Conservation (phyloP, 2,797 vertebrate species). For the Sebastiscus albofasciatus region DNA sequence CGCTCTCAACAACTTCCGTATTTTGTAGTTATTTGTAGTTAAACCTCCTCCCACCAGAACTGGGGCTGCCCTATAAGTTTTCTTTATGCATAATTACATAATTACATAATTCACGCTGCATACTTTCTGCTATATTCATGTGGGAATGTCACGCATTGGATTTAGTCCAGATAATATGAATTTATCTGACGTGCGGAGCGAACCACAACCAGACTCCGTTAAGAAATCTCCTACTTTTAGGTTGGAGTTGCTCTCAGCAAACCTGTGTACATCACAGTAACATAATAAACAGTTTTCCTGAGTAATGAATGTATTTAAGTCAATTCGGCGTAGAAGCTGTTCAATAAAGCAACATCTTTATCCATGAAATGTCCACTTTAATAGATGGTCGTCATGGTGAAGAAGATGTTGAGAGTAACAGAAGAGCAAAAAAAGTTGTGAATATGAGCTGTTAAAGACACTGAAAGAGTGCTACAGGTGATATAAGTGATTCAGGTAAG, state of each 20-base stretch:
- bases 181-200: no score
- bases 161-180: neutral
- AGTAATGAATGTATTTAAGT: rapidly evolving
- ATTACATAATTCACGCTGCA: neutral
- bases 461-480: rapidly evolving
- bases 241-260: neutral
- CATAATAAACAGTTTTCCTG: rapidly evolving
- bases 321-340: neutral
- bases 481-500: neutral
- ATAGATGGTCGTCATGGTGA: neutral
- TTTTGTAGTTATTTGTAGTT: conserved; percentile 41
- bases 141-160: neutral
- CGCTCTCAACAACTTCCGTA: conserved; percentile 67
- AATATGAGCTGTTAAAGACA: neutral
- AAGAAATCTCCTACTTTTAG: neutral
- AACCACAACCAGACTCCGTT: neutral
- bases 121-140: neutral
- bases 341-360: rapidly evolving
- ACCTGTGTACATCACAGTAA: rapidly evolving
- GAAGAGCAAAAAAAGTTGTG: neutral
- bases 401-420: conserved; percentile 19
- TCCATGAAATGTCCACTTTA: neutral
- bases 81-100: neutral
- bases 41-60: neutral
- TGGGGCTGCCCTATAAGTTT: rapidly evolving